phyloP scores from a whole-genome alignment of 2,113 vertebrate genomes.

The Sorex fumeus region DNA sequence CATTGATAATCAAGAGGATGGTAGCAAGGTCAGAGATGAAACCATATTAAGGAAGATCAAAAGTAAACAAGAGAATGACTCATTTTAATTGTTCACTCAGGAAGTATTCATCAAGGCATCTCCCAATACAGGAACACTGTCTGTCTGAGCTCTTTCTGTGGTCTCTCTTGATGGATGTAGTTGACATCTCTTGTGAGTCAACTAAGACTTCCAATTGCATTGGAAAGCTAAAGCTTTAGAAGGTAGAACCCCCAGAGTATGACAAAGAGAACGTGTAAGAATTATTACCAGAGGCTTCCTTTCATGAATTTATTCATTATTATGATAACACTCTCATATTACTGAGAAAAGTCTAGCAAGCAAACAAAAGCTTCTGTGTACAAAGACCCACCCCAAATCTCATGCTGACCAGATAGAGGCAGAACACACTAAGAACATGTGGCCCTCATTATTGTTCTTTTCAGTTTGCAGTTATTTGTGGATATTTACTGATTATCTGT shows the following conservation, averaged over 20 bases:
- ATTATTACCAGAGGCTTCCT: fast-evolving
- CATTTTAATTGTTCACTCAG: neutral
- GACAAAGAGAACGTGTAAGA: neutral
- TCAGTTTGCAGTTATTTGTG: no score
- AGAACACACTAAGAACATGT: neutral
- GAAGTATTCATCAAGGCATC: neutral
- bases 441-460: no score
- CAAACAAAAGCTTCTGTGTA: neutral
- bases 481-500: neutral
- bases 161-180: no score
- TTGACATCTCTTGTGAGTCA: no score
- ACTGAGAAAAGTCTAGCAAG: neutral
- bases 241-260: neutral
- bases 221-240: neutral
- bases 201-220: neutral
- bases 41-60: neutral
- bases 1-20: neutral
- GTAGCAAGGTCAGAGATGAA: neutral
- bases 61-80: neutral
- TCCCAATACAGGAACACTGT: neutral
- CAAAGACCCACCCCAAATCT: fast-evolving
- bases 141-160: neutral
- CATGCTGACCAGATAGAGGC: neutral
- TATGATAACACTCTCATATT: no score
- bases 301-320: fast-evolving